Evolutionary conservation across 2,113 vertebrate genomes (phyloP), one percentile per base, ranked within the genome.

Genomic region (Pagrus major): DNA sequence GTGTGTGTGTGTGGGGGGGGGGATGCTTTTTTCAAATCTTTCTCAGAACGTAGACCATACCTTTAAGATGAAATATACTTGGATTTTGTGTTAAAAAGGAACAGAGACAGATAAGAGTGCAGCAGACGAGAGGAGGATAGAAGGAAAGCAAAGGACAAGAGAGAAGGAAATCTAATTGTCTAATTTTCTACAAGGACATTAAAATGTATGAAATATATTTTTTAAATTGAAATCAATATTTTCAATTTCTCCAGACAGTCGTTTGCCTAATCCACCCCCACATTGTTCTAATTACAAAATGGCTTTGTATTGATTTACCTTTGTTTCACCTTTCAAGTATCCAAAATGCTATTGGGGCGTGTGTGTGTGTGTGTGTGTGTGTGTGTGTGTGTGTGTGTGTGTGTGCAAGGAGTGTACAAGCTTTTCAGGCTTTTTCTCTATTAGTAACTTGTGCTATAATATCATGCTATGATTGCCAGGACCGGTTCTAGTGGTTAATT

Each of bases 151-250:
- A 71, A 84, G 71, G 87, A 75, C 80, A 67, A 49, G 60, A 85
- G 72, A 72, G 44, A 77, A 65, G 59, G 20, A 93, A 77, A 93
- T 93, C 91, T 94, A 95, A 95, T 95, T 95, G 95, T 95, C 93
- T 94, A 88, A n/a, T n/a, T 91, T 92, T 90, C 92, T 93, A 88
- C 81, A 92, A 93, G 94, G 93, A 92, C 93, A 92, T 92, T 90
- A 94, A 94, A 85, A 93, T 94, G 93, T 72, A 93, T 96, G 93
- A 90, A 89, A 96, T 95, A 94, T 95, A 95, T 96, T 96, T 96
- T 94, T 91, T 95, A 96, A 96, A 97, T 96, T 96, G 95, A 96
- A 97, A 97, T 97, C 96, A 96, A 97, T 97, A 96, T 92, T 97
- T 96, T 94, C 95, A 95, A 95, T 97, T 96, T 96, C 93, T 96